A percentile compares a stretch with the other conserved stretches of the same genome.
Evolutionary conservation across 1,140 invertebrate species (phyloP).

Genomic region (Cotesia vestalis): DNA sequence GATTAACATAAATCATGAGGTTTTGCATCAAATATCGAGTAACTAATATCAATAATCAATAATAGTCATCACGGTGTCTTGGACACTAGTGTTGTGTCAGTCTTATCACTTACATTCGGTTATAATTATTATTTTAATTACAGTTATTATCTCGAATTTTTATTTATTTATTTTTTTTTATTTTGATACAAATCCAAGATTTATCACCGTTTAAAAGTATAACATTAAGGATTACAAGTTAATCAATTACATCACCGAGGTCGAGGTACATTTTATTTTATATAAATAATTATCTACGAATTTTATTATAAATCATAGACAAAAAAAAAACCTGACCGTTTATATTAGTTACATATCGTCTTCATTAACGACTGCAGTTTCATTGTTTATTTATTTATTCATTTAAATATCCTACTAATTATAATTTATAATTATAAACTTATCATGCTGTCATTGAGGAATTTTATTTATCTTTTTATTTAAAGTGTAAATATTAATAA

Average conservation of each 20-base stretch:
- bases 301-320: slow-evolving; percentile 25
- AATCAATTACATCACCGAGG: slow-evolving; percentile 63
- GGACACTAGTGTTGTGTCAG: background rate
- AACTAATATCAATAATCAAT: slow-evolving; percentile 2
- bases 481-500: slow-evolving; percentile 61
- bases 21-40: slow-evolving; percentile 42
- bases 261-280: slow-evolving; percentile 46
- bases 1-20: slow-evolving; percentile 46
- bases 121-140: slow-evolving; percentile 5
- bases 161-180: slow-evolving; percentile 22
- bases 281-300: slow-evolving; percentile 28
- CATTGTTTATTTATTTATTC: slow-evolving; percentile 18
- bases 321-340: slow-evolving; percentile 22
- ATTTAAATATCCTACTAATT: slow-evolving; percentile 59
- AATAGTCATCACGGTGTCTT: slow-evolving; percentile 9
- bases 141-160: background rate
- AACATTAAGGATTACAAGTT: slow-evolving; percentile 64
- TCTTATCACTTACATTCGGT: background rate
- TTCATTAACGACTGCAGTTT: background rate
- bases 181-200: slow-evolving; percentile 41
- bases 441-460: slow-evolving; percentile 59
- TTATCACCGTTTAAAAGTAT: slow-evolving; percentile 63
- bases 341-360: too few relatives aligned
- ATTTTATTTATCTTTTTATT: slow-evolving; percentile 42
- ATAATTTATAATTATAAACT: slow-evolving; percentile 37